These are phyloP conservation scores for Drosophila pectinifera DNA, from an alignment of 1,140 invertebrate species.

Conservation along the genomic window DNA sequence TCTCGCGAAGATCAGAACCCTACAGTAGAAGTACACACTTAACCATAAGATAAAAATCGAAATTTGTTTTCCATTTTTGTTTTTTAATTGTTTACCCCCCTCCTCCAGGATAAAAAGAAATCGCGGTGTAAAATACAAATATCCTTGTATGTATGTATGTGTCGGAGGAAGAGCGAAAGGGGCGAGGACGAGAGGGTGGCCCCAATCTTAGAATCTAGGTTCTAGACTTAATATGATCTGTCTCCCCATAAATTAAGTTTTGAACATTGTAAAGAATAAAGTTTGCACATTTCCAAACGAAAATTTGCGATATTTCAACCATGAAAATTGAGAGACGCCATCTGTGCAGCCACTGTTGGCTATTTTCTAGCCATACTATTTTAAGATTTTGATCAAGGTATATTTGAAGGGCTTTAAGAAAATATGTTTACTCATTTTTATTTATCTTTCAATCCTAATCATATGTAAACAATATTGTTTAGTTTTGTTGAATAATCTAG, in stretches of 20 bases:
- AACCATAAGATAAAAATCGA: constrained; percentile 14
- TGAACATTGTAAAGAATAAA: constrained; percentile 19
- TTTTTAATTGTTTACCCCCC: not conserved
- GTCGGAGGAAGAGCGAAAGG: not conserved
- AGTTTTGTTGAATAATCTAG: too few relatives aligned
- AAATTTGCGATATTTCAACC: constrained; percentile 3
- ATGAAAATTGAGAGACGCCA: constrained; percentile 3
- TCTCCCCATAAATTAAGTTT: constrained; percentile 17
- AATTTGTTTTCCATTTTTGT: not conserved
- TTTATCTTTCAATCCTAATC: not conserved
- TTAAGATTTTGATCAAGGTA: not conserved
- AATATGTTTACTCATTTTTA: too few relatives aligned
- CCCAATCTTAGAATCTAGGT: constrained; percentile 11
- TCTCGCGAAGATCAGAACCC: not conserved
- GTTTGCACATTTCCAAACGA: constrained; percentile 10
- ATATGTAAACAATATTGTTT: too few relatives aligned
- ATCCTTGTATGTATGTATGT: constrained; percentile 25
- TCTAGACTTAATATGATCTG: constrained; percentile 5
- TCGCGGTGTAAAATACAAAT: constrained; percentile 22
- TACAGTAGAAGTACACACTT: constrained; percentile 12
- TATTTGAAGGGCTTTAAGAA: not conserved
- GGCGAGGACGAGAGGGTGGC: not conserved
- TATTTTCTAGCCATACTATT: not conserved
- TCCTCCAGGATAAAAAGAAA: not conserved
- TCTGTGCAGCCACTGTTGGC: not conserved